Conservation (phyloP, 2,797 vertebrate genomes). For the Caiman crocodilus region DNA sequence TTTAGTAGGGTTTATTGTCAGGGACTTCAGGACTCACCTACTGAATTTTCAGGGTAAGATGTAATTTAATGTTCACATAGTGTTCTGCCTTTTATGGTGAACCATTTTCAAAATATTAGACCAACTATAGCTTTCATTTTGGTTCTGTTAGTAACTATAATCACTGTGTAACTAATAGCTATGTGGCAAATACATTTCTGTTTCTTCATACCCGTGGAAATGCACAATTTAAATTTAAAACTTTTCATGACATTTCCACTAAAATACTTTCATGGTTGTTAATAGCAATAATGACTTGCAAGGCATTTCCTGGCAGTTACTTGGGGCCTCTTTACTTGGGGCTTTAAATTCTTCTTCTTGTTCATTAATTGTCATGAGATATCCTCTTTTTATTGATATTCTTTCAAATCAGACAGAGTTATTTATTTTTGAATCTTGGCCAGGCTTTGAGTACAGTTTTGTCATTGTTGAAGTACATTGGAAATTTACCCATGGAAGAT, state of each 20-base stretch:
- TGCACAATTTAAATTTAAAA: neutral
- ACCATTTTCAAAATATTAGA: neutral
- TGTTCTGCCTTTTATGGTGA: neutral
- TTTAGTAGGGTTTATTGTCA: neutral
- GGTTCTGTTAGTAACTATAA: neutral
- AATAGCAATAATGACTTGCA: neutral
- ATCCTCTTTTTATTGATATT: neutral
- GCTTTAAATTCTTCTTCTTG: neutral
- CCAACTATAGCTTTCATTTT: neutral
- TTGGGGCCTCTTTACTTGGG: neutral
- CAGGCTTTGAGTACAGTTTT: neutral
- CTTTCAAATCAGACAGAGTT: neutral
- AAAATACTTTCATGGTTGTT: neutral
- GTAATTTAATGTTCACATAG: neutral
- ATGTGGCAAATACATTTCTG: fast-evolving
- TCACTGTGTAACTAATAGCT: neutral
- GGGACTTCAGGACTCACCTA: neutral
- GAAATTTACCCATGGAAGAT: neutral
- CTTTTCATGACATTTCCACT: neutral
- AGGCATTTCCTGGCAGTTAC: neutral
- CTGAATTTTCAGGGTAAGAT: neutral
- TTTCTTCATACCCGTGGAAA: neutral
- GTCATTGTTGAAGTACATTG: neutral
- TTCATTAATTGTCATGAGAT: neutral
- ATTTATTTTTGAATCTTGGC: neutral